Base-by-base conservation (phyloP, 2,888 invertebrate genomes). In the Drosophila robusta region DNA sequence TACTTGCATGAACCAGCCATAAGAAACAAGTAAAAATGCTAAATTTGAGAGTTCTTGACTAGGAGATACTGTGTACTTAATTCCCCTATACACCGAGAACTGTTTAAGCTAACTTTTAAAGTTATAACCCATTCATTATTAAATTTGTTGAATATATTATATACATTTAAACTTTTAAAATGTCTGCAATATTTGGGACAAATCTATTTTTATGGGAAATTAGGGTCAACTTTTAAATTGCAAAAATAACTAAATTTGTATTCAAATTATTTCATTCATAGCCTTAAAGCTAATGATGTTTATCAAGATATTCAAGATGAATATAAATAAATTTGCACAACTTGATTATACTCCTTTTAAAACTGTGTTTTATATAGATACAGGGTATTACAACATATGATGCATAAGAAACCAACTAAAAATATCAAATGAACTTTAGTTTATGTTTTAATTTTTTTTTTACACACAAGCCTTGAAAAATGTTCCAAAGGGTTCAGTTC, bases 1-100 rank as follows among this genome's bases (percentile, higher is more conserved):
- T 61, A 60, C 39, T 58, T 12, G 29, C 44, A 56, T 75, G 62
- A 51, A 58, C 77, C 56, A 42, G 45, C 60, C 55, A 45, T 52
- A 58, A 44, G 12, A 38, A 52, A 18, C 29, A 38, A 46, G 18
- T 24, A 45, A 54, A 32, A 18, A 32, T 24, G 5, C 16, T 45
- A 46, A 29, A 58, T 38, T 39, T 4, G 39, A 26, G 16, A 11
- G 26, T 47, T 16, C 29, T 47, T 32, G 38, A n/a, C 54, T 12
- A 9, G 11, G 5, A 44, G 8, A 61, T 73, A 51, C 50, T 29
- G 32, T 50, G 14, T 63, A 34, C 24, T 32, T 47, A 9, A 8
- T 8, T 9, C 9, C 4, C 4, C 4, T 12, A 0, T 29, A 3
- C 22, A 22, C 22, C 3, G 22, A 22, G 22, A 22, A 22, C 2